A percentile compares a stretch with the other conserved stretches of the same genome.
Conservation (phyloP, 2,888 invertebrate genomes). For the Athetis lepigone region DNA sequence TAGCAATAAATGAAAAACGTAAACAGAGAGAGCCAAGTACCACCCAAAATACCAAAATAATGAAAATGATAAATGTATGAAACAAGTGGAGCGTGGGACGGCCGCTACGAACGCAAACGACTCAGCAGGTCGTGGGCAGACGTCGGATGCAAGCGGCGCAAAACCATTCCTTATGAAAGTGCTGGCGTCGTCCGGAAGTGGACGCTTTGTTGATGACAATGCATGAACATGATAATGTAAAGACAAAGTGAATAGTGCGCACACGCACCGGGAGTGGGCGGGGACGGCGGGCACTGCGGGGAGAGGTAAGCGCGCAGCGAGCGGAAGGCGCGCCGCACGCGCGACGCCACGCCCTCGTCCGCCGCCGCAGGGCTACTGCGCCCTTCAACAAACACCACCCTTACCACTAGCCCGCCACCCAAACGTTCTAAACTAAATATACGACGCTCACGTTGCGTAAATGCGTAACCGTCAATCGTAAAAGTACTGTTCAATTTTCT, state of each 20-base stretch:
- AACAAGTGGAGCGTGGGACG: slow-evolving; percentile 33
- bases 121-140: slow-evolving; percentile 20
- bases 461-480: slow-evolving; percentile 7
- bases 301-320: slow-evolving; percentile 78
- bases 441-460: background rate
- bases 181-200: slow-evolving; percentile 25
- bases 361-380: slow-evolving; percentile 57
- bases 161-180: slow-evolving; percentile 40
- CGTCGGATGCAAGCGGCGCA: slow-evolving; percentile 35
- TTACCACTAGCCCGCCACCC: slow-evolving; percentile 65
- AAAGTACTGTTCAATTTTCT: slow-evolving; percentile 34
- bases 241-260: slow-evolving; percentile 62
- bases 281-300: slow-evolving; percentile 62
- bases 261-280: slow-evolving; percentile 77
- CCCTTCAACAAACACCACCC: slow-evolving; percentile 80
- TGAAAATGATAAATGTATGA: slow-evolving; percentile 21
- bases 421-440: slow-evolving; percentile 11
- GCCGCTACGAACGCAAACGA: slow-evolving; percentile 28
- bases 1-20: slow-evolving; percentile 8
- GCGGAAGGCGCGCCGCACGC: slow-evolving; percentile 83
- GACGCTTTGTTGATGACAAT: slow-evolving; percentile 27
- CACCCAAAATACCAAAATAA: slow-evolving; percentile 24
- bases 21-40: background rate
- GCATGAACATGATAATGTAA: slow-evolving; percentile 35
- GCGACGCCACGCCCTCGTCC: slow-evolving; percentile 74